A percentile compares a stretch with the other conserved stretches of the same genome.
Evolutionary conservation across 2,113 vertebrate genomes (phyloP).

Genomic region (Gopherus evgoodei): DNA sequence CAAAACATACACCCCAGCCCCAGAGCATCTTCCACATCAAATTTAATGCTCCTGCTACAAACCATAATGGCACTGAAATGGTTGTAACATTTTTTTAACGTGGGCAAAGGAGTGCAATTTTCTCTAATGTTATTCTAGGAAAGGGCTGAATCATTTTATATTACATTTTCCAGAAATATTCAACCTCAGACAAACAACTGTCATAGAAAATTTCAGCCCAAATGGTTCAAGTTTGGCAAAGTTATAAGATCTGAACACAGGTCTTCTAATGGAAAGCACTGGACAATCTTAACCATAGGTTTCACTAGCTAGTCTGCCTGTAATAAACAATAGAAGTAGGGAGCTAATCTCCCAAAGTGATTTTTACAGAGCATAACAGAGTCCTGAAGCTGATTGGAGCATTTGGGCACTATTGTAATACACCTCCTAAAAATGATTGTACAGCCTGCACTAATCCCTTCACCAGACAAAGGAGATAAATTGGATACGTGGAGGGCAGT

Average conservation of each 20-base stretch:
- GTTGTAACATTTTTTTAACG: neutral
- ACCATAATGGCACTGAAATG: neutral
- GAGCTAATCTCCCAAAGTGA: rapidly evolving
- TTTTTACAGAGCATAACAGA: neutral
- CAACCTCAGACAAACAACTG: neutral
- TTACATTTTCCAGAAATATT: neutral
- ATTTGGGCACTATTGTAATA: neutral
- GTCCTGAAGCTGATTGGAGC: neutral
- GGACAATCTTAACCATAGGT: neutral
- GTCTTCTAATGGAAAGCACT: neutral
- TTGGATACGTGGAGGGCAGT: neutral
- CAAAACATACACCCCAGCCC: neutral
- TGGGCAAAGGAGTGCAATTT: neutral
- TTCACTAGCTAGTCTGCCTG: neutral
- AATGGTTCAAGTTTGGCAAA: neutral
- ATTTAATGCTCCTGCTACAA: neutral
- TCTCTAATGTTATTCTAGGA: neutral
- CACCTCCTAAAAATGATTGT: neutral
- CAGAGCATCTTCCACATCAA: neutral
- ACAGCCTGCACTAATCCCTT: neutral
- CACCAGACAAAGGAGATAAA: neutral
- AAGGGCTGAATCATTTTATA: rapidly evolving
- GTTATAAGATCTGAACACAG: neutral
- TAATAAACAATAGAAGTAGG: neutral
- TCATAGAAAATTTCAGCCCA: neutral